These are phyloP conservation scores for Tetragnatha montana DNA, from an alignment of 2,888 invertebrate genomes.

Conservation along the genomic window DNA sequence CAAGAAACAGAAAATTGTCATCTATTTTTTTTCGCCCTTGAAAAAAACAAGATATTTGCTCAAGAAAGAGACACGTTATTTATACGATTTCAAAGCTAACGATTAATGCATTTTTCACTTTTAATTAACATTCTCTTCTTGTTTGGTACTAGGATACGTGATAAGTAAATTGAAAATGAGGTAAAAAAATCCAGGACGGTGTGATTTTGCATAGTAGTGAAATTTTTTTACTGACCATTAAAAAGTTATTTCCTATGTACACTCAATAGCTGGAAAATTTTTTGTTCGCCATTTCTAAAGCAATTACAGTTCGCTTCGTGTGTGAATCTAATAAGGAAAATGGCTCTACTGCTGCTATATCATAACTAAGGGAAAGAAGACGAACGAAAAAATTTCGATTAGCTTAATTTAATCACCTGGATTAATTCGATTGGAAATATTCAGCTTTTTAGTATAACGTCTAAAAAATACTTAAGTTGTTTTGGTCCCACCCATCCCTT, in stretches of 20 bases:
- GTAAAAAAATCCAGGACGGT: neutral
- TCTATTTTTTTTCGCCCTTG: neutral
- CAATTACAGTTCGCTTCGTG: neutral
- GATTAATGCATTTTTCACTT: constrained; percentile 18
- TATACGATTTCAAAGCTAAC: neutral
- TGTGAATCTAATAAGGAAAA: neutral
- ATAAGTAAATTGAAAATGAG: neutral
- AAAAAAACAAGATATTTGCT: neutral
- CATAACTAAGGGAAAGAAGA: neutral
- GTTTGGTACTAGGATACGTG: neutral
- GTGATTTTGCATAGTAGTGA: neutral
- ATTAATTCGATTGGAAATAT: neutral
- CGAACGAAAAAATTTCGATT: neutral
- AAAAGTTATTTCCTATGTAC: neutral
- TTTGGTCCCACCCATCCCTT: too few relatives aligned
- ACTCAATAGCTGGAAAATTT: neutral
- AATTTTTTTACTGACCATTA: neutral
- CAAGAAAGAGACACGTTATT: neutral
- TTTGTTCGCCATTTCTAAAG: neutral
- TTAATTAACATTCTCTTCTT: neutral
- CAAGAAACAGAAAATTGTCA: constrained; percentile 2
- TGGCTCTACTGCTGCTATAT: neutral
- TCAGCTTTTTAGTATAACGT: too few relatives aligned
- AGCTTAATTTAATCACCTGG: neutral
- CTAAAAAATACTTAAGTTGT: too few relatives aligned